Evolutionary conservation across 2,797 vertebrate species (phyloP), one percentile per base, ranked within the genome.

Genomic region (Adrianichthys oophorus): DNA sequence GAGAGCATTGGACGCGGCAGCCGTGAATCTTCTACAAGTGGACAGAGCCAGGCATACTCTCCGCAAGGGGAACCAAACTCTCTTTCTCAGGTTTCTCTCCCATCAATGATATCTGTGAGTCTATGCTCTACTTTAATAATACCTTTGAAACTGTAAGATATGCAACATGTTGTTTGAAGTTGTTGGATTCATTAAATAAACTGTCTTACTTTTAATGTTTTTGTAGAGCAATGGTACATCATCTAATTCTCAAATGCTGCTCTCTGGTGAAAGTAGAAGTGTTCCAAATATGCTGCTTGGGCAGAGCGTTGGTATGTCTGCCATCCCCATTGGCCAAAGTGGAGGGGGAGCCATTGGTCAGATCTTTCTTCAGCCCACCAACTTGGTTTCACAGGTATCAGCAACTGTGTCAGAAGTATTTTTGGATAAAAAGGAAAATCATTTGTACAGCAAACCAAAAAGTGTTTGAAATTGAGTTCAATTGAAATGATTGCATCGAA

Each of bases 351-450:
- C 85, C 57, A 76, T 68, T 76, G 85, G 78, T 71, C 85, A 92
- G 82, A 82, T 78, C n/a, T 85, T 92, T 84, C 83, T 91, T 84
- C 91, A 91, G 67, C 85, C 90, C 60, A 79, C 67, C 63, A 64
- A 86, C 65, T 76, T 92, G 82, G 90, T 92, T 82, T 78, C 90
- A 45, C 93, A 93, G 80, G 79, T 91, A 75, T 92, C 89, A 41
- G 85, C 87, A 80, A 82, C 85, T 86, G 76, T 89, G 73, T 58
- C 92, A 92, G 76, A 91, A 91, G 56, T 85, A 87, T 80, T 83
- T 92, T 80, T 90, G 92, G 86, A 89, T 92, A 80, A 94, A 87
- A 86, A 68, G 24, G 29, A 45, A 52, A 62, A 74, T 50, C 15
- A 62, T 56, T 72, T 65, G 45, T 50, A 17, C 55, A 61, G 45